Evolutionary conservation across 2,113 vertebrate genomes (phyloP).

Genomic region (Gallinago jamesoni): DNA sequence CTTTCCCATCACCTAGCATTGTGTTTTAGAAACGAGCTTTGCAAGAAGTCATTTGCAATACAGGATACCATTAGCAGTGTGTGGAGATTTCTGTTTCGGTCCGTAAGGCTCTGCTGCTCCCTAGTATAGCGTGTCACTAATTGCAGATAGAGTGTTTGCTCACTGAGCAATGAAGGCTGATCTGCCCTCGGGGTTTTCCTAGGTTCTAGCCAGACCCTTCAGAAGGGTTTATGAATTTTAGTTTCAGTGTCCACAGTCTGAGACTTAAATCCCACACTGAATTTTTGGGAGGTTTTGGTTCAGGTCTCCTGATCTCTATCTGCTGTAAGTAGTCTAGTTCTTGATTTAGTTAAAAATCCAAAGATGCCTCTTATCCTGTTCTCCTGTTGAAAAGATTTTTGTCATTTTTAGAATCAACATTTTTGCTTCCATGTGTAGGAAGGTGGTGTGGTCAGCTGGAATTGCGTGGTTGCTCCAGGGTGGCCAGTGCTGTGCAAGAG

Average conservation of each 20-base stretch:
- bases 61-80: fast-evolving
- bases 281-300: neutral
- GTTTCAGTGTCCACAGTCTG: neutral
- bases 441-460: neutral
- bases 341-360: neutral
- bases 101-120: neutral
- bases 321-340: neutral
- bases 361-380: neutral
- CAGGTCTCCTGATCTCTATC: neutral
- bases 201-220: neutral
- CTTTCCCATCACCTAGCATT: fast-evolving
- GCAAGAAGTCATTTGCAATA: neutral
- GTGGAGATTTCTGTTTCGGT: fast-evolving
- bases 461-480: neutral
- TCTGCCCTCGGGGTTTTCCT: neutral
- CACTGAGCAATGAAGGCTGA: neutral
- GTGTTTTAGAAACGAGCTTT: neutral
- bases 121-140: neutral
- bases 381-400: neutral
- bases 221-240: neutral
- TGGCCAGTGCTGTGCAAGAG: neutral
- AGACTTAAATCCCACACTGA: neutral
- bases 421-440: neutral
- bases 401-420: neutral
- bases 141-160: neutral